Evolutionary conservation across 2,797 vertebrate genomes (phyloP).

Genomic region (Acanthurus lineatus): DNA sequence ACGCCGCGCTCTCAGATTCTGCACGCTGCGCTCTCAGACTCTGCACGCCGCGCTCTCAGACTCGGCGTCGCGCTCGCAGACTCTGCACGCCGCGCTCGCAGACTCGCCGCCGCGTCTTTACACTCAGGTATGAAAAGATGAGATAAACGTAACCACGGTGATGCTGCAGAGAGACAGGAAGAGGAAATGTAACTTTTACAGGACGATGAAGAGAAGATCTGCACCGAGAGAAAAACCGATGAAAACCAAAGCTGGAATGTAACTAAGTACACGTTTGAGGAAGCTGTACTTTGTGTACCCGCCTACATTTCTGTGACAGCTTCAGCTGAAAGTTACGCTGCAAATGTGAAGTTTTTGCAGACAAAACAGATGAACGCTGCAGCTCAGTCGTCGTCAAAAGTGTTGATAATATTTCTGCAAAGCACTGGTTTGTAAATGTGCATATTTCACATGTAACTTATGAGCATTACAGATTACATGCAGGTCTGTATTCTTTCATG

Average conservation of each 20-base stretch:
- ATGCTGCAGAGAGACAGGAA: background rate
- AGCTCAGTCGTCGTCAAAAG: no score
- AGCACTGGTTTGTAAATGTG: no score
- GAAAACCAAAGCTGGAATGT: background rate
- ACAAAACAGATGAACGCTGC: no score
- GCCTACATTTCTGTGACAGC: no score
- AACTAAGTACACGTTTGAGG: background rate
- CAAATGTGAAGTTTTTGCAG: no score
- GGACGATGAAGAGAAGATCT: background rate
- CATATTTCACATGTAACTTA: no score
- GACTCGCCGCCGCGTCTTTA: background rate
- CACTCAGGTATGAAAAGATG: conserved; percentile 6
- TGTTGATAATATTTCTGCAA: no score
- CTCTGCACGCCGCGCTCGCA: background rate
- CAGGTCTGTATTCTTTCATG: no score
- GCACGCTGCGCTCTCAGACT: no score
- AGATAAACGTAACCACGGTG: background rate
- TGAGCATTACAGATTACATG: no score
- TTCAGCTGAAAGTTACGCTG: no score
- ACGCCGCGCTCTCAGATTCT: background rate
- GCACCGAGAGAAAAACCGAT: background rate
- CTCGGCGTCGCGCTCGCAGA: background rate
- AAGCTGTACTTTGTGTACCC: no score
- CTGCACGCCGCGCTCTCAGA: background rate
- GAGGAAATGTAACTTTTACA: conserved; percentile 1